These are phyloP conservation scores for Bungarus multicinctus DNA, from an alignment of 2,113 vertebrate species.

Conservation along the genomic window DNA sequence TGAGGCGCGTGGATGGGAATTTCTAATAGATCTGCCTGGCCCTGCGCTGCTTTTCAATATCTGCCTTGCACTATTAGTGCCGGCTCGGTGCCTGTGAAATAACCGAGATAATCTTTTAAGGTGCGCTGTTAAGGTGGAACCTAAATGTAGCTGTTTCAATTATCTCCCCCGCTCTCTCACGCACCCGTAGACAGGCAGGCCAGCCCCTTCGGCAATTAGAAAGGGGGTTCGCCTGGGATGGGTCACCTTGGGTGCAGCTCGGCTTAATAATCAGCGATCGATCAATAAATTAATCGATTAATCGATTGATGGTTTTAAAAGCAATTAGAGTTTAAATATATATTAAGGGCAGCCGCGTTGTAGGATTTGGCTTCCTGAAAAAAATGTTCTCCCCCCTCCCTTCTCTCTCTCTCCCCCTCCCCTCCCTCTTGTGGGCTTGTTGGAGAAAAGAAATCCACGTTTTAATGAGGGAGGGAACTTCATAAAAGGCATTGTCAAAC, in stretches of 20 bases:
- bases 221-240: constrained; percentile 44
- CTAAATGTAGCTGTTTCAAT: constrained; percentile 78
- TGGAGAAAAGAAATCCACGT: neutral
- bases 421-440: constrained; percentile 47
- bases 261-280: constrained; percentile 25
- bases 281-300: neutral
- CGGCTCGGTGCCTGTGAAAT: constrained; percentile 99
- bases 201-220: constrained; percentile 39
- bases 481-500: neutral
- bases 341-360: constrained; percentile 49
- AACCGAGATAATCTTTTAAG: constrained; percentile 99
- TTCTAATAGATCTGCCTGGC: constrained; percentile 99
- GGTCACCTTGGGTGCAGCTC: constrained; percentile 58
- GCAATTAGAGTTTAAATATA: constrained; percentile 62
- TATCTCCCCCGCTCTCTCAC: constrained; percentile 61
- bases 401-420: accelerated
- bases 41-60: constrained; percentile 99
- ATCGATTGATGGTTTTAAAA: constrained; percentile 36
- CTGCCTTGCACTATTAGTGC: constrained; percentile 99
- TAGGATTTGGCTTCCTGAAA: constrained; percentile 56
- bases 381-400: constrained; percentile 7
- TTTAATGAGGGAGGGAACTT: neutral
- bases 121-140: constrained; percentile 99
- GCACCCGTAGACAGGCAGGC: neutral
- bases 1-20: constrained; percentile 99